phyloP scores from a whole-genome alignment of 2,113 vertebrate genomes.

The Sciurus niger region DNA sequence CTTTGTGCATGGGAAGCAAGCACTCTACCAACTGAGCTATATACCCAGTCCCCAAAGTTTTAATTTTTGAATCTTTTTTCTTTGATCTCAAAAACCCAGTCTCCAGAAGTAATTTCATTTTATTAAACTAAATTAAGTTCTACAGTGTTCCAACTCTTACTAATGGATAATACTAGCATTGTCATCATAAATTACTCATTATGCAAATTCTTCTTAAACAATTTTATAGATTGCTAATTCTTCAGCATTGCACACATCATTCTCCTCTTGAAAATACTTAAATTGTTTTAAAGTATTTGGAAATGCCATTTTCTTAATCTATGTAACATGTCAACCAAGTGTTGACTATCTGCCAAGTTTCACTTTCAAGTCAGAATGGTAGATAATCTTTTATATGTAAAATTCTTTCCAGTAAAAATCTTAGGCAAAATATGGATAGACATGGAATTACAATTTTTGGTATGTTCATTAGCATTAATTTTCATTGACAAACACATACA shows the following conservation, averaged over 20 bases:
- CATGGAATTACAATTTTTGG: not conserved
- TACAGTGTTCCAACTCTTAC: not conserved
- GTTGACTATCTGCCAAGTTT: not conserved
- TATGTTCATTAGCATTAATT: not conserved
- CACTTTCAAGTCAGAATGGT: not conserved
- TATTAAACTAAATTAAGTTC: slow-evolving; percentile 11
- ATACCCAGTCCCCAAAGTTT: not conserved
- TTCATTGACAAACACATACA: not conserved
- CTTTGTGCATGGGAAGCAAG: too few relatives aligned
- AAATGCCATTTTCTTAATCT: not conserved
- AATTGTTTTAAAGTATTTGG: not conserved
- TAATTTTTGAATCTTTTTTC: not conserved
- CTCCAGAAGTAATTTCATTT: not conserved
- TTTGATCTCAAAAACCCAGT: not conserved
- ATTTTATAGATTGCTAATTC: not conserved
- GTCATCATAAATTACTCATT: not conserved
- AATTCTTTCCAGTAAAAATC: not conserved
- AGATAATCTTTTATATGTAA: not conserved
- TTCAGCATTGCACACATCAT: not conserved
- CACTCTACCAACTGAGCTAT: not conserved
- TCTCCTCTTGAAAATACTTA: not conserved
- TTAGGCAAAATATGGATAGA: not conserved
- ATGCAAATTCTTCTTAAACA: not conserved
- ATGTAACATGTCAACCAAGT: not conserved
- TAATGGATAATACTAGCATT: not conserved